These are phyloP conservation scores for Lerista edwardsae DNA, from an alignment of 2,797 vertebrate species.

Conservation along the genomic window DNA sequence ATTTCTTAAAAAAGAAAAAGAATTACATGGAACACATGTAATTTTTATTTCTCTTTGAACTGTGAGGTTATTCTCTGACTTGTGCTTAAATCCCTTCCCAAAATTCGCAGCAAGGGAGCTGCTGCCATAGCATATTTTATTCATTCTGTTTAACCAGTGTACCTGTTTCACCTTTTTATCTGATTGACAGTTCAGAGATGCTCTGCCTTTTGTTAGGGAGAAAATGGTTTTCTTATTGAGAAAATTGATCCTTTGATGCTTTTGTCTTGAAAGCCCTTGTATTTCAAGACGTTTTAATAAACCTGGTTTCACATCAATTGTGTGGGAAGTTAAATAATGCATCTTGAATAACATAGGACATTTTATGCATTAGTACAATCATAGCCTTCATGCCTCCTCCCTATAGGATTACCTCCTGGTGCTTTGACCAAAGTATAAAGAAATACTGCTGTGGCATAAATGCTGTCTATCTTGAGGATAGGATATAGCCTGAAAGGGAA, in stretches of 20 bases:
- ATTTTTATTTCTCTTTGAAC: slow-evolving; percentile 6
- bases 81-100: slow-evolving; percentile 7
- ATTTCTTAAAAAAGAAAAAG: slow-evolving; percentile 4
- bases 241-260: slow-evolving; percentile 46
- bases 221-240: slow-evolving; percentile 42
- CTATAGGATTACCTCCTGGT: background rate
- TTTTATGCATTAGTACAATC: slow-evolving; percentile 12
- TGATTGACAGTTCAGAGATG: slow-evolving; percentile 52
- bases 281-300: slow-evolving; percentile 48
- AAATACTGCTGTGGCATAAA: background rate
- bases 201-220: slow-evolving; percentile 33
- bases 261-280: slow-evolving; percentile 45
- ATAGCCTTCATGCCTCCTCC: background rate
- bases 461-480: no score
- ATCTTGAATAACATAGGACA: slow-evolving; percentile 26
- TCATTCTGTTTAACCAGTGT: slow-evolving; percentile 37
- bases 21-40: slow-evolving; percentile 10
- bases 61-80: background rate
- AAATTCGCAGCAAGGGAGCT: slow-evolving; percentile 27
- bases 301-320: slow-evolving; percentile 37
- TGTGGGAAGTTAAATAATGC: slow-evolving; percentile 38
- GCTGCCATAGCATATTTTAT: slow-evolving; percentile 2
- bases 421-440: background rate
- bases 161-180: slow-evolving; percentile 26
- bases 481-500: no score